Evolutionary conservation across 2,888 invertebrate genomes (phyloP), one percentile per base, ranked within the genome.

Genomic region (Thysanoteuthis rhombus): DNA sequence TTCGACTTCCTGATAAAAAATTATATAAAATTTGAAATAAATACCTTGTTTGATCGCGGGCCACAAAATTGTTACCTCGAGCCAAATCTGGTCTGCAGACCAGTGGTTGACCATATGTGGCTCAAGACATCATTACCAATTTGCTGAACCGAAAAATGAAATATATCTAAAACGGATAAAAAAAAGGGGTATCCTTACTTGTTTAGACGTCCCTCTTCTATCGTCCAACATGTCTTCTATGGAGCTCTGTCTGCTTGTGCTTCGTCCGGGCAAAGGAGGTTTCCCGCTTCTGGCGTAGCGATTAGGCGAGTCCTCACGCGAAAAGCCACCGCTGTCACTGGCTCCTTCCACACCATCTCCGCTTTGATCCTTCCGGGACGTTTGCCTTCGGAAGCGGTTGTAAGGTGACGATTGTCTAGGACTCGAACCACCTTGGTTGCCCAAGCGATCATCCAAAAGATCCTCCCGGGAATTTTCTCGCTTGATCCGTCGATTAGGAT

Each of bases 271-370:
- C 39, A 93, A 39, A 16, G 95, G 90, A 95, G 94, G 94, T 95
- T 96, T 58, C 92, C 91, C 93, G 38, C 93, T 75, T 28, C 91
- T 40, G 25, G 36, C 32, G 25, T 94, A 94, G 90, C 96, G 94
- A 93, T 96, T 96, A 6, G 96, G 96, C 39, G 96, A 96, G 38
- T 95, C 95, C 90, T 96, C 96, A 16, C 95, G 94, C 94, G 96
- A 96, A 94, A 96, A 96, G 32, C 92, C 94, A 22, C 91, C 92
- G 39, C 95, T 95, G 93, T 95, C 95, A 93, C 96, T 96, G 39
- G 95, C 94, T 52, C 94, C 95, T 92, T 93, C 94, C 38, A 94
- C 94, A 89, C 95, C 95, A 36, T 93, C 94, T 52, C 95, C 94
- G 93, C 95, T 93, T 93, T 94, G 94, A 92, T 95, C 94, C 94